Conservation (phyloP, 2,113 vertebrate genomes). For the Hoplias malabaricus region DNA sequence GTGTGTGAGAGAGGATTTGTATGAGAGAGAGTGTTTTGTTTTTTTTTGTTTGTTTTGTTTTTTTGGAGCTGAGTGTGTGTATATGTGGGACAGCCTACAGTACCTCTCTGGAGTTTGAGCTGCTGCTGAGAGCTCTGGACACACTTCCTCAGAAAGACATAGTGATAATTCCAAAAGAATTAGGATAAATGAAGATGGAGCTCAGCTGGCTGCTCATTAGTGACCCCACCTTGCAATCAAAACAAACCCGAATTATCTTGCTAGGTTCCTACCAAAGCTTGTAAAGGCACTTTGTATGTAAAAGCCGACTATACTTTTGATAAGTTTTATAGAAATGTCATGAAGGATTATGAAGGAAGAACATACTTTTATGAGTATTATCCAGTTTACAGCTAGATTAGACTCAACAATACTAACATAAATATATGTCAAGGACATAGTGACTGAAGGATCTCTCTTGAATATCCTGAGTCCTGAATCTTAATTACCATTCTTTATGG, state of each 20-base stretch:
- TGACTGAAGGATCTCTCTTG: background rate
- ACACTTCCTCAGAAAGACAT: background rate
- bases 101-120: constrained; percentile 28
- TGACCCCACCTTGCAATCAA: background rate
- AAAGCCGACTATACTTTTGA: background rate
- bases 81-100: constrained; percentile 15
- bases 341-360: background rate
- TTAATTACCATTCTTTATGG: background rate
- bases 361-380: background rate
- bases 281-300: background rate
- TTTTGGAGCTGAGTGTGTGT: background rate
- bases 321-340: background rate
- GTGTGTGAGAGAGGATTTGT: background rate
- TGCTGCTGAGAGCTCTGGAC: constrained; percentile 45
- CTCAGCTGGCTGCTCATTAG: background rate
- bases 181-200: background rate
- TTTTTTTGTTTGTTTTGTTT: background rate
- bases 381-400: background rate
- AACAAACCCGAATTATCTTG: background rate
- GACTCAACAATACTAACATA: background rate
- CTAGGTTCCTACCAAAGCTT: background rate
- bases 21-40: background rate
- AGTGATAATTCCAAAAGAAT: constrained; percentile 7
- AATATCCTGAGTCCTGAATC: background rate
- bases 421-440: background rate